Conservation (phyloP, 2,888 invertebrate species). For the Anagyrus pseudococci region DNA sequence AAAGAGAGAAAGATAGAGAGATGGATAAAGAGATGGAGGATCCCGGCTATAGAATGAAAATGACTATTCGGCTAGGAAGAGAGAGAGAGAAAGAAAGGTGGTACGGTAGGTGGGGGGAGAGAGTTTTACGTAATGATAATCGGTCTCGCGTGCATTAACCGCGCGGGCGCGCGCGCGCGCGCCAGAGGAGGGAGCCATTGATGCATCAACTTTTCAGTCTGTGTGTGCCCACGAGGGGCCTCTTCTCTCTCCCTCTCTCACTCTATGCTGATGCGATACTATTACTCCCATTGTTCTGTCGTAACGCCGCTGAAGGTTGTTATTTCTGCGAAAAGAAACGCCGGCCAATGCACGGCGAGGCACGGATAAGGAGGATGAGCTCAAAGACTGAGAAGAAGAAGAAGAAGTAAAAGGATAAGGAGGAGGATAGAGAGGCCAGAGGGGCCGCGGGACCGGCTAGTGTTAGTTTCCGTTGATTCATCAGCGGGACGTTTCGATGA, state of each 20-base stretch:
- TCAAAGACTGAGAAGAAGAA: too few relatives aligned
- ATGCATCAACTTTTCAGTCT: slow-evolving; percentile 37
- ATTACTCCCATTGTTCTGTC: slow-evolving; percentile 40
- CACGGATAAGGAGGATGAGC: too few relatives aligned
- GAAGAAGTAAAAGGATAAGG: too few relatives aligned
- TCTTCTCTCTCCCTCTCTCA: too few relatives aligned
- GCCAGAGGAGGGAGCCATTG: slow-evolving; percentile 22
- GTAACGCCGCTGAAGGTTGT: slow-evolving; percentile 33
- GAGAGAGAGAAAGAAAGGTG: background rate
- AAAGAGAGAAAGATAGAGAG: too few relatives aligned
- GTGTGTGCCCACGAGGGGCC: slow-evolving; percentile 16
- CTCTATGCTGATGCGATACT: slow-evolving; percentile 34
- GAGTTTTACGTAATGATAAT: slow-evolving; percentile 36
- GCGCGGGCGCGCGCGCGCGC: background rate
- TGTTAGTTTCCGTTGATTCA: slow-evolving; percentile 35
- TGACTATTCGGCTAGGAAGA: too few relatives aligned
- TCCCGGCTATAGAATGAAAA: too few relatives aligned
- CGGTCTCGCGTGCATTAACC: slow-evolving; percentile 15
- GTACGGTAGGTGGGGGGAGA: slow-evolving; percentile 7
- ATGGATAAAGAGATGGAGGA: too few relatives aligned
- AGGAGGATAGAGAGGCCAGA: too few relatives aligned
- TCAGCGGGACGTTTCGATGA: slow-evolving; percentile 38
- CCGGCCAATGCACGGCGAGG: slow-evolving; percentile 13
- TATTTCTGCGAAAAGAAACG: slow-evolving; percentile 34
- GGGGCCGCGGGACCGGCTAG: background rate